Evolutionary conservation across 2,113 vertebrate genomes (phyloP), one percentile per base, ranked within the genome.

Genomic region (Oryzias melastigma): DNA sequence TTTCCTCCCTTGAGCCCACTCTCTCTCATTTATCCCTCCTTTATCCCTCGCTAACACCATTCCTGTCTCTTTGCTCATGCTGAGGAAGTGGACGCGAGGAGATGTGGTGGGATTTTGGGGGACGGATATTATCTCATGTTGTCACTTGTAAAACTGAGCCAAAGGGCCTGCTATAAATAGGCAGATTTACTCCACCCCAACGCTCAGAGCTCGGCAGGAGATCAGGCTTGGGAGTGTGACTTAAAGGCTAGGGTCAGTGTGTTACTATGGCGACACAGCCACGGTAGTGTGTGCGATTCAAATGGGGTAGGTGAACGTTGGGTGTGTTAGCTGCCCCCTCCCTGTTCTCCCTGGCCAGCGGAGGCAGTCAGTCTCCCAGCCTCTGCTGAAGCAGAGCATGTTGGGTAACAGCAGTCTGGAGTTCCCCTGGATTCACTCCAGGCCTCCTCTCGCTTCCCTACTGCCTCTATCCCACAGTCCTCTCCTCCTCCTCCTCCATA

Each of bases 361-460:
- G 55, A 52, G 65, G 66, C 76, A 71, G 73, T 42, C 52, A 52
- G 63, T 68, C 78, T 84, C 77, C 59, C 81, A 83, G 77, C 68
- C 82, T 78, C 81, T 69, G 71, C 66, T 57, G 81, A 73, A 68
- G 73, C 65, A 79, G 78, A 81, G 81, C 73, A 85, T 76, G 85
- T 81, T 87, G 82, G 88, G 87, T 87, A 90, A 90, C 78, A 82
- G 76, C 80, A 82, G 78, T 73, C 84, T 89, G 91, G 91, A 93
- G 87, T 92, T 93, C 90, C 92, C 91, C 92, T 92, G 90, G 89
- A 88, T 63, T 63, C 13, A 12, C 52, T 90, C 91, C 91, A 91
- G 87, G 79, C 65, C 81, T 85, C 73, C 79, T 82, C 77, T 85
- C 79, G 77, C 77, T 80, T 80, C 79, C 71, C 78, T 78, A 66